Conservation (phyloP, 2,113 vertebrate species). For the Rhineura floridana region DNA sequence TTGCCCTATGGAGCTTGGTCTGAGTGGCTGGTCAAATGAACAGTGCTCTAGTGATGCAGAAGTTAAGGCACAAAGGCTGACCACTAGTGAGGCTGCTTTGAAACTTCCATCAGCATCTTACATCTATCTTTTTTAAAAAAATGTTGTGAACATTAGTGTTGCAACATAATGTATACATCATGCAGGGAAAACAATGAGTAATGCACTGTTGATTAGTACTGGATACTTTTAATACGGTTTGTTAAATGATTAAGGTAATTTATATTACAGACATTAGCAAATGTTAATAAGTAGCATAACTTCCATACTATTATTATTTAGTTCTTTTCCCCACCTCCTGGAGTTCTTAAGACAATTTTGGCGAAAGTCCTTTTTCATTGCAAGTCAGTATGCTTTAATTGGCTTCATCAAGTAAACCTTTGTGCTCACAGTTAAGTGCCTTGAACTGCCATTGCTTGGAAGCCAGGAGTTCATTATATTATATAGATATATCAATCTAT, state of each 20-base stretch:
- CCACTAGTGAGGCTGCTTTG: too few species aligned
- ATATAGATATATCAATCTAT: conserved; percentile 29
- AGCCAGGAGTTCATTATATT: background rate
- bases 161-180: background rate
- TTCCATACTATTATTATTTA: background rate
- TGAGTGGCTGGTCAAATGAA: too few species aligned
- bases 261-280: background rate
- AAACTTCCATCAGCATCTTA: too few species aligned
- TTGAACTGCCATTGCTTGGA: background rate
- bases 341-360: background rate
- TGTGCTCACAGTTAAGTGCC: background rate
- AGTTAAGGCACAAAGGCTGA: too few species aligned
- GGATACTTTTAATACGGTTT: background rate
- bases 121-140: background rate
- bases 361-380: background rate
- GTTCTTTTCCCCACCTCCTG: background rate
- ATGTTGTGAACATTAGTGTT: background rate
- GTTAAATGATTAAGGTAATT: background rate
- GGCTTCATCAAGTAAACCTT: background rate
- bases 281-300: background rate
- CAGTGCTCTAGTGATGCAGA: too few species aligned
- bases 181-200: background rate
- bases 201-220: background rate
- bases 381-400: background rate
- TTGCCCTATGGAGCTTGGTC: too few species aligned